Base-by-base conservation (phyloP, 2,113 vertebrate species). In the Gopherus flavomarginatus region DNA sequence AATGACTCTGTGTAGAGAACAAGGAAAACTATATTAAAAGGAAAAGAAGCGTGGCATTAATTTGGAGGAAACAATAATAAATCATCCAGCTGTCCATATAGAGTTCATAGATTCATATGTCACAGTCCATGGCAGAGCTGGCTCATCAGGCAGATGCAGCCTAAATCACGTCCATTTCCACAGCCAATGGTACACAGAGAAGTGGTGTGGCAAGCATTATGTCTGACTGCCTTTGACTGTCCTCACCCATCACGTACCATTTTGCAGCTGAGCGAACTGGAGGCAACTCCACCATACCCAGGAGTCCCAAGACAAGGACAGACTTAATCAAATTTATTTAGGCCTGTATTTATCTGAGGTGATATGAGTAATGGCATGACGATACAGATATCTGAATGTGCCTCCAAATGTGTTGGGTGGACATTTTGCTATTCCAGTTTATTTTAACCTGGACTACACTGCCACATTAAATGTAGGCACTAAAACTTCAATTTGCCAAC, bases 291-390 rank as follows among this genome's bases (percentile, higher is more conserved):
- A n/a, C 35, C 65, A 8, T 38, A 19, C 14, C 65, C 65, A 69
- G 2, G 21, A 54, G 4, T 7, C 16, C 29, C 35, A 17, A 29
- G 47, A 38, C 56, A 75, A 0, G 1, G 11, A 17, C 31, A 11
- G 3, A 52, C 12, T 17, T 29, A 44, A 87, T 26, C 50, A 26
- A 0, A 0, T 7, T 42, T 47, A 22, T 12, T 84, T 27, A 69
- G 86, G n/a, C 7, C 13, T 11, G 22, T 19, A 6, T 75, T 79
- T 44, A 21, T 26, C 90, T 77, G n/a, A n/a, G 35, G 0, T 9
- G 5, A 5, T 2, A 44, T 2, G 7, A 13, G 3, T n/a, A 69
- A 38, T 56, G 29, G 49, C 29, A 12, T n/a, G 57, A 69, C n/a
- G 85, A 59, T 65, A 83, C 7, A 21, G 50, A 2, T 26, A 1